Base-by-base conservation (phyloP, 2,797 vertebrate genomes). In the Notoglanidium macrostoma region DNA sequence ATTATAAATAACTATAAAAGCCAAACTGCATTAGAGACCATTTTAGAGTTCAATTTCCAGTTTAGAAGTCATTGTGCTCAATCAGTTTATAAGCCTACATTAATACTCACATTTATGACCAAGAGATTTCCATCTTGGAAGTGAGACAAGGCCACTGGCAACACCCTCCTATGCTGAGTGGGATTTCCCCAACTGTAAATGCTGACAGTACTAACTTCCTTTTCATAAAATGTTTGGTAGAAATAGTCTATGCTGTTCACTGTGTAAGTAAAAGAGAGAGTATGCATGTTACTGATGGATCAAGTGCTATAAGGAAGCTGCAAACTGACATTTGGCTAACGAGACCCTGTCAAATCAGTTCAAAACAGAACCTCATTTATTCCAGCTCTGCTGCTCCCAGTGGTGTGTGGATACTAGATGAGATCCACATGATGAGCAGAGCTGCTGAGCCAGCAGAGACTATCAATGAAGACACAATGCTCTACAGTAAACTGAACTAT, bases 391-490 rank as follows among this genome's bases (percentile, higher is more conserved):
- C 65, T 61, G 49, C 44, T 76, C 70, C 15, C 86, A 65, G 68
- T 40, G 40, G 77, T n/a, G 51, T 70, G 26, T 67, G 73, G 46
- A 65, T 59, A 78, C n/a, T 44, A 44, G 49, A 79, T 65, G 17
- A 54, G 32, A 67, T 26, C 46, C 46, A 55, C 40, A 78, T 65
- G 46, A 67, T 10, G 35, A 86, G 17, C 51, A 12, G 85, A 79
- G 49, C 61, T 86, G 76, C 85, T 86, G 85, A 86, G 65, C 32
- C 49, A 40, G 51, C 63, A 86, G 19, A 73, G 78, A 29, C 74
- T 32, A 65, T 78, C 76, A 57, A 32, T 26, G 74, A 57, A 68
- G 46, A 51, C 21, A 84, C 83, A 73, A 59, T 73, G 54, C 54
- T 73, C 51, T 44, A 59, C 54, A 59, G 32, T 59, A 59, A 40